These are phyloP conservation scores for Oscheius sp. DNA, from an alignment of 1,140 invertebrate genomes.

Conservation along the genomic window DNA sequence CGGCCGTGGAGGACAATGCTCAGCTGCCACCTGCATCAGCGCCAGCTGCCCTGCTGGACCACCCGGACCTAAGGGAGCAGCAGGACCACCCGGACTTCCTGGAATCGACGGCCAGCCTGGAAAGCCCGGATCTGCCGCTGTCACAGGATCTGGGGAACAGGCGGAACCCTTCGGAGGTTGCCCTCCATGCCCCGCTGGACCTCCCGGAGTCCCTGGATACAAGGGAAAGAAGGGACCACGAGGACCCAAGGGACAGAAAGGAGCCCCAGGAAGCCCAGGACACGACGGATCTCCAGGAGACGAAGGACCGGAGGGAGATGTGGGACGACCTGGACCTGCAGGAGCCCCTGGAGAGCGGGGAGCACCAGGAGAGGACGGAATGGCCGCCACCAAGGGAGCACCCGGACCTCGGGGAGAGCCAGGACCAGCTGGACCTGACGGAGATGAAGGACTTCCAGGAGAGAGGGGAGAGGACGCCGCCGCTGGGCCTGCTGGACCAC, in stretches of 20 bases:
- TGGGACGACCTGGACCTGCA: slow-evolving; percentile 22
- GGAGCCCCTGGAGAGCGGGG: slow-evolving; percentile 33
- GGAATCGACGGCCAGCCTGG: slow-evolving; percentile 30
- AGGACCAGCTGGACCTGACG: slow-evolving; percentile 37
- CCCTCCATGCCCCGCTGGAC: slow-evolving; percentile 35
- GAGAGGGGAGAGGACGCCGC: slow-evolving; percentile 39
- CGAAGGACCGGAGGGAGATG: slow-evolving; percentile 34
- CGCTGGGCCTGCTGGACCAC: slow-evolving; percentile 35
- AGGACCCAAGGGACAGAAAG: slow-evolving; percentile 31
- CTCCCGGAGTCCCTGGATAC: slow-evolving; percentile 30
- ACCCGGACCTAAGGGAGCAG: slow-evolving; percentile 25
- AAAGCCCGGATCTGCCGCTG: slow-evolving; percentile 10
- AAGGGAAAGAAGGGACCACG: slow-evolving; percentile 31
- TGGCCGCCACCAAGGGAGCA: slow-evolving; percentile 31
- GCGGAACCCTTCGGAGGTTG: neutral
- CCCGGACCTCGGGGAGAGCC: slow-evolving; percentile 35
- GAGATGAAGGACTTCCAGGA: slow-evolving; percentile 43
- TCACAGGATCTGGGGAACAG: neutral
- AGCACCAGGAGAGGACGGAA: slow-evolving; percentile 28
- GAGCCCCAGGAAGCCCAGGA: slow-evolving; percentile 29
- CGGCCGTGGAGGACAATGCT: neutral
- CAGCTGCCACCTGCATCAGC: neutral
- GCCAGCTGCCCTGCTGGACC: slow-evolving; percentile 22
- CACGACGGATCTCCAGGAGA: slow-evolving; percentile 33
- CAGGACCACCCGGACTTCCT: slow-evolving; percentile 16